phyloP scores from a whole-genome alignment of 37 sponge, comb jelly and placozoan species.

The Haliclona indistincta region DNA sequence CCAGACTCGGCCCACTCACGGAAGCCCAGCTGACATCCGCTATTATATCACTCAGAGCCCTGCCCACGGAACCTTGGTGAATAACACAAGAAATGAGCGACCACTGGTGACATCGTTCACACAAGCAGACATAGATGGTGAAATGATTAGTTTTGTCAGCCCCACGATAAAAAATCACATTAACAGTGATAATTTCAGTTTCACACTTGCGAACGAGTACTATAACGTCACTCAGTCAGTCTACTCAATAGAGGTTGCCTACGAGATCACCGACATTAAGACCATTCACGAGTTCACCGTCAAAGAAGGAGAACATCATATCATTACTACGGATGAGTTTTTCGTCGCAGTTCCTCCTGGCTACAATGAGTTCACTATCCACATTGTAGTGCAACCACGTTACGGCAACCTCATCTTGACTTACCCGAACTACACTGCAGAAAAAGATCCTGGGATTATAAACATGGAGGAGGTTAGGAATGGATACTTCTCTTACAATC shows the following conservation, averaged over 20 bases:
- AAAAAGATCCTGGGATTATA: not conserved
- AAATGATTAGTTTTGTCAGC: constrained; percentile 23
- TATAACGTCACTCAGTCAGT: constrained; percentile 4
- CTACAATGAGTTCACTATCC: not conserved
- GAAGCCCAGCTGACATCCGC: constrained; percentile 2
- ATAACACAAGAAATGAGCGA: no score
- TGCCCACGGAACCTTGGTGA: constrained; percentile 37
- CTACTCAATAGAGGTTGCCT: no score
- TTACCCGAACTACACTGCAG: no score
- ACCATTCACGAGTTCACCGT: constrained; percentile 26
- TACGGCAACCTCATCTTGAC: constrained; percentile 6
- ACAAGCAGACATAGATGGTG: constrained; percentile 22
- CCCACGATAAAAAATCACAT: not conserved
- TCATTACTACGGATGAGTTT: constrained; percentile 25
- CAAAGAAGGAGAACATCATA: constrained; percentile 15
- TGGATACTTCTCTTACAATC: constrained; percentile 24
- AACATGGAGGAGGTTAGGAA: not conserved
- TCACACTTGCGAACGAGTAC: constrained; percentile 32
- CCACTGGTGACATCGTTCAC: constrained; percentile 51
- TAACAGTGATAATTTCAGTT: constrained; percentile 47
- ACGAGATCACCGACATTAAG: constrained; percentile 22
- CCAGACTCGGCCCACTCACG: constrained; percentile 20
- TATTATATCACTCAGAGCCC: constrained; percentile 15
- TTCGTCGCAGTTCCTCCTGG: constrained; percentile 35
- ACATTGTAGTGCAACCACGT: not conserved